These are phyloP conservation scores for Neelides folsomi DNA, from an alignment of 2,888 invertebrate species.

Conservation along the genomic window DNA sequence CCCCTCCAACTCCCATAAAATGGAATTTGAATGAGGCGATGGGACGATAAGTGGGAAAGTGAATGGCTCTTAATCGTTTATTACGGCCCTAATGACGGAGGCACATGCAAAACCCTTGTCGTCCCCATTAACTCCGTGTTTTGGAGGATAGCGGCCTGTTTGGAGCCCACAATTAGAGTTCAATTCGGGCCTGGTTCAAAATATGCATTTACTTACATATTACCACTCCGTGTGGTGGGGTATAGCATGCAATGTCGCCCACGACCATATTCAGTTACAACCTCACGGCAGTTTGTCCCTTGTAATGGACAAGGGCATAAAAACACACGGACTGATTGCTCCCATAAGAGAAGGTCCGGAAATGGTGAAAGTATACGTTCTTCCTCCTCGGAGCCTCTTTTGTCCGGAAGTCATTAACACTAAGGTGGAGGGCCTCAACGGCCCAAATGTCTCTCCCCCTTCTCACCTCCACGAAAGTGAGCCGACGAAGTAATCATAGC, in stretches of 20 bases:
- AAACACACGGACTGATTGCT: not conserved
- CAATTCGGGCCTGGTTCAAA: too few relatives aligned
- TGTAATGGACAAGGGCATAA: too few relatives aligned
- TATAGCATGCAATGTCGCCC: too few relatives aligned
- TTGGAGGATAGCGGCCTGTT: too few relatives aligned
- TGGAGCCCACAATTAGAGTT: too few relatives aligned
- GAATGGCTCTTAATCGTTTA: conserved; percentile 33
- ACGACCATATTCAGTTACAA: not conserved
- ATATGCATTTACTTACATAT: too few relatives aligned
- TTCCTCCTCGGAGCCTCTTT: not conserved
- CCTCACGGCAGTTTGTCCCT: not conserved
- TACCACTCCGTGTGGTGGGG: too few relatives aligned
- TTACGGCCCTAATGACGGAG: conserved; percentile 29
- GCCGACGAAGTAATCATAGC: too few relatives aligned
- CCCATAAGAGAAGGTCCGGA: not conserved
- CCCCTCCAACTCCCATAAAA: too few relatives aligned
- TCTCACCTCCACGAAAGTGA: too few relatives aligned
- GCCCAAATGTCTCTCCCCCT: too few relatives aligned
- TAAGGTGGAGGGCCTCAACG: not conserved
- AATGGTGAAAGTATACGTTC: conserved; percentile 2
- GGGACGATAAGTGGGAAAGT: conserved; percentile 25
- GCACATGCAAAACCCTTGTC: conserved; percentile 30
- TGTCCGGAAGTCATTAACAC: conserved; percentile 3
- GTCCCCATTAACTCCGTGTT: not conserved
- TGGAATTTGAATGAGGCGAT: too few relatives aligned